Percentiles rank a stretch among this genome's conserved stretches.
phyloP scores from a whole-genome alignment of 2,113 vertebrate species.

The Pluvialis apricaria region DNA sequence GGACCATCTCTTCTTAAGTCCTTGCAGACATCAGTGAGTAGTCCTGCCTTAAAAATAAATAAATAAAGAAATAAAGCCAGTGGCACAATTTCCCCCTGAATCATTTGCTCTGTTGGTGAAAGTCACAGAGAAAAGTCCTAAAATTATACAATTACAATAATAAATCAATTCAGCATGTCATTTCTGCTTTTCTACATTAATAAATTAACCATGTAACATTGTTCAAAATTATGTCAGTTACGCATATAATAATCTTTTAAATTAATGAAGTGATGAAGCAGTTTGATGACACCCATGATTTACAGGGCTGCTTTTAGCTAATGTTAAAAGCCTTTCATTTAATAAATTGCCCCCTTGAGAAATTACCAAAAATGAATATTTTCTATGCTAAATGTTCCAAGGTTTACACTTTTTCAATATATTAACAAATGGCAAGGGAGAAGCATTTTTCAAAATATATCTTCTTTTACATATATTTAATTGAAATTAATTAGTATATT shows the following conservation, averaged over 20 bases:
- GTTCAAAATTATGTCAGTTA: slow-evolving; percentile 91
- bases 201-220: slow-evolving; percentile 91
- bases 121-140: slow-evolving; percentile 79
- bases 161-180: slow-evolving; percentile 81
- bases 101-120: slow-evolving; percentile 71
- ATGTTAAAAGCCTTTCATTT: slow-evolving; percentile 86
- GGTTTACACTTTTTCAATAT: slow-evolving; percentile 86
- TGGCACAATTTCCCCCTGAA: slow-evolving; percentile 44
- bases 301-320: slow-evolving; percentile 89
- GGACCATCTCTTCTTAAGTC: neutral
- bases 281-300: slow-evolving; percentile 86
- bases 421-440: slow-evolving; percentile 78
- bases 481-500: slow-evolving; percentile 83
- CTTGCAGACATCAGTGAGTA: neutral
- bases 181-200: slow-evolving; percentile 84
- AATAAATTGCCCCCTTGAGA: slow-evolving; percentile 85
- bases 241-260: slow-evolving; percentile 92
- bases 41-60: neutral
- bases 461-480: slow-evolving; percentile 84
- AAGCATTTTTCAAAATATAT: slow-evolving; percentile 80
- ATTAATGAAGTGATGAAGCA: slow-evolving; percentile 93
- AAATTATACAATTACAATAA: slow-evolving; percentile 82
- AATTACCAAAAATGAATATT: slow-evolving; percentile 90
- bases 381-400: slow-evolving; percentile 82
- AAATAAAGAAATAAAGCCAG: neutral